Percentiles rank a stretch among this genome's conserved stretches.
Evolutionary conservation across 2,113 vertebrate species (phyloP).

Genomic region (Gnathonemus echidnorhynchus): DNA sequence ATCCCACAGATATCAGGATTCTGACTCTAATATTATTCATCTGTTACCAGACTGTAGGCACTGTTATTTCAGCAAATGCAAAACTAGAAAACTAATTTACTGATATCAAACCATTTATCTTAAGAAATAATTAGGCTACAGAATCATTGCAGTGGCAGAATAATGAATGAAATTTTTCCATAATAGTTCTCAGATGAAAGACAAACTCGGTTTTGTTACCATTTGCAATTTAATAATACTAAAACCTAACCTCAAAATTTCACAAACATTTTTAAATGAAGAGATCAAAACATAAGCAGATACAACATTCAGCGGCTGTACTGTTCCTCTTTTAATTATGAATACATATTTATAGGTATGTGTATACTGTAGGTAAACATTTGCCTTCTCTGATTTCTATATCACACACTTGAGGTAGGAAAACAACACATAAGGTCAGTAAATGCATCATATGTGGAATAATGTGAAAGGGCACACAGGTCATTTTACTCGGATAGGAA

Average conservation of each 20-base stretch:
- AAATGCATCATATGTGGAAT: not conserved
- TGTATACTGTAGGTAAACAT: not conserved
- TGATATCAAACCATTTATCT: not conserved
- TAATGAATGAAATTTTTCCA: constrained; percentile 17
- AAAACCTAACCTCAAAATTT: not conserved
- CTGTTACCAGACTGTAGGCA: not conserved
- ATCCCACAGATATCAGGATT: not conserved
- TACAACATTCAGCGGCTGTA: not conserved
- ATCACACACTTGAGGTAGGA: not conserved
- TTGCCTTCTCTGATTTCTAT: not conserved
- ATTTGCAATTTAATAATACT: not conserved
- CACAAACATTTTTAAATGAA: not conserved
- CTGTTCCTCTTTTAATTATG: not conserved
- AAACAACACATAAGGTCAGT: not conserved
- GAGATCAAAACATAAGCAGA: not conserved
- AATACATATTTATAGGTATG: not conserved
- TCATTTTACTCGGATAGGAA: not conserved
- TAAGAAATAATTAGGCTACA: constrained; percentile 27
- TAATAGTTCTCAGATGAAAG: constrained; percentile 17
- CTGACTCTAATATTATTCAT: not conserved
- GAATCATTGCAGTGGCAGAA: constrained; percentile 27
- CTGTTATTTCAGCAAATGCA: not conserved
- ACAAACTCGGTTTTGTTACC: not conserved
- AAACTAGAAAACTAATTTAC: not conserved
- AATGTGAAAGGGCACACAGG: not conserved